phyloP scores from a whole-genome alignment of 1,140 invertebrate species.

The Cherax destructor region DNA sequence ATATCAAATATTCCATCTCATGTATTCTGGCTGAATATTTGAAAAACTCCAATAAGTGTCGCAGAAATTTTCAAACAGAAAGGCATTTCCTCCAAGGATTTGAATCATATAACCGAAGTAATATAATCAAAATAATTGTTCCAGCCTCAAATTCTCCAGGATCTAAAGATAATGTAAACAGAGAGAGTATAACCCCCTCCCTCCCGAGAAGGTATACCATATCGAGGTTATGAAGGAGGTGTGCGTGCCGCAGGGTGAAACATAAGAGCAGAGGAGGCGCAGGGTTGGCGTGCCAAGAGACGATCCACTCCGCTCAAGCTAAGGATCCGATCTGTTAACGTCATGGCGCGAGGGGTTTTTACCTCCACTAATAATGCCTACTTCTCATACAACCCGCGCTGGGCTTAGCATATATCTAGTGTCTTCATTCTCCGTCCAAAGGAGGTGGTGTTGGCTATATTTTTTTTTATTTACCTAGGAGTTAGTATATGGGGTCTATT shows the following conservation, averaged over 20 bases:
- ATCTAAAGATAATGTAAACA: too few species aligned
- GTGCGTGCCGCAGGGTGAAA: not conserved
- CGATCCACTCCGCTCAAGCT: conserved; percentile 14
- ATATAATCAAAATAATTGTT: too few species aligned
- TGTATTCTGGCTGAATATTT: too few species aligned
- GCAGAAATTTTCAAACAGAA: too few species aligned
- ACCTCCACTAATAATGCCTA: not conserved
- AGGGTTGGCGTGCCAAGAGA: conserved; percentile 2
- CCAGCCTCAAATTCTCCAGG: too few species aligned
- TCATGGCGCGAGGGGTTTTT: not conserved
- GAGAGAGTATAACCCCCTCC: too few species aligned
- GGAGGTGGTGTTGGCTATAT: not conserved
- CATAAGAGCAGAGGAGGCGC: not conserved
- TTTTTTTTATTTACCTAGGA: not conserved
- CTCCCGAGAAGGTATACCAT: not conserved
- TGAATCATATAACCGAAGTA: too few species aligned
- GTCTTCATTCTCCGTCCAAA: conserved; percentile 6
- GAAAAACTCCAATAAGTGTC: too few species aligned
- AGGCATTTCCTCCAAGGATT: too few species aligned
- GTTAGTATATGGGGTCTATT: not conserved
- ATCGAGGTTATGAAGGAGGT: not conserved
- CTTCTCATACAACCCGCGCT: not conserved
- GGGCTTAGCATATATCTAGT: conserved; percentile 1
- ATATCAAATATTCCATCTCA: too few species aligned
- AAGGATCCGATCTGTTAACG: conserved; percentile 32